Conservation (phyloP, 1,140 invertebrate genomes). For the Drosophila lini region DNA sequence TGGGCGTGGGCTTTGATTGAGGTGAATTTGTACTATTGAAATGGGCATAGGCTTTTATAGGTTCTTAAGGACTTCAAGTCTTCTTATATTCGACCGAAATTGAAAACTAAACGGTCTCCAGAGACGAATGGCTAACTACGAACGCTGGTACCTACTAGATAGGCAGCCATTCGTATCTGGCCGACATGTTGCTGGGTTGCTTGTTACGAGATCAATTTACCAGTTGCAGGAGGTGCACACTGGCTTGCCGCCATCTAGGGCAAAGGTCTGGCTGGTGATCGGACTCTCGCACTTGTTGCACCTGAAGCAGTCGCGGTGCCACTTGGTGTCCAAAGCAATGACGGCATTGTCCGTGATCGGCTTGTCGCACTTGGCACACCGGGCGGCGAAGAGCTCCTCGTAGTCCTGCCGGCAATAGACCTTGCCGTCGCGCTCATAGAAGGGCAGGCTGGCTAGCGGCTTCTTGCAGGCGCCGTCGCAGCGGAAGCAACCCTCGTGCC, state of each 20-base stretch:
- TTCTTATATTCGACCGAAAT: not conserved
- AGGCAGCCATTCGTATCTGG: slow-evolving; percentile 3
- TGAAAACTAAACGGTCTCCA: not conserved
- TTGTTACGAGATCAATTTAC: not conserved
- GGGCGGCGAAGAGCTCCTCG: slow-evolving; percentile 91
- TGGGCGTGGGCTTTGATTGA: no score
- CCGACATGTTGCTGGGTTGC: not conserved
- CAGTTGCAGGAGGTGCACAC: slow-evolving; percentile 85
- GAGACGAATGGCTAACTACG: slow-evolving; percentile 44
- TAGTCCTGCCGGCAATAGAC: slow-evolving; percentile 91
- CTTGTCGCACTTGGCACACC: slow-evolving; percentile 89
- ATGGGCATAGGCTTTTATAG: not conserved
- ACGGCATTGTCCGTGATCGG: slow-evolving; percentile 90
- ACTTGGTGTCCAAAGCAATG: slow-evolving; percentile 88
- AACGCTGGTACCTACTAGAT: not conserved
- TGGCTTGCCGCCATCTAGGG: slow-evolving; percentile 86
- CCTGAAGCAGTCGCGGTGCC: slow-evolving; percentile 89
- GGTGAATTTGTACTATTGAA: not conserved
- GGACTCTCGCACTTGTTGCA: slow-evolving; percentile 88
- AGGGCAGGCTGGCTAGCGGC: slow-evolving; percentile 88
- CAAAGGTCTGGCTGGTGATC: slow-evolving; percentile 86
- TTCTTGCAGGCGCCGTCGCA: slow-evolving; percentile 90
- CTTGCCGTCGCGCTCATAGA: slow-evolving; percentile 88
- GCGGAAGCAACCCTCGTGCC: slow-evolving; percentile 94
- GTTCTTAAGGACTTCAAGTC: no score